A percentile compares a stretch with the other conserved stretches of the same genome.
Evolutionary conservation across 2,797 vertebrate species (phyloP).

Genomic region (Anisognathus igniventris): DNA sequence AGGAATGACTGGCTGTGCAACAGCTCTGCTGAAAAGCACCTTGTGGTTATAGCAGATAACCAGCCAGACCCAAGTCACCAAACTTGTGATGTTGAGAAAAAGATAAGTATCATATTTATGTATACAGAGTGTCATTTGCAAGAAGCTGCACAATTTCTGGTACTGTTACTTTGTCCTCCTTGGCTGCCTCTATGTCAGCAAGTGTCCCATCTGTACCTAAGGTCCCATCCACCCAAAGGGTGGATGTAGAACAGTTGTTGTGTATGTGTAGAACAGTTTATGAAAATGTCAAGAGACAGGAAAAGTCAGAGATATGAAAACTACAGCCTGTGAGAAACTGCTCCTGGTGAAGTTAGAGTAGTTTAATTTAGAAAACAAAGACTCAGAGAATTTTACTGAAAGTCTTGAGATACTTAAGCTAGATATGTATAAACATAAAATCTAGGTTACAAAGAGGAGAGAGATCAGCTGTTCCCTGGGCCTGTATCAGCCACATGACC

Average conservation of each 20-base stretch:
- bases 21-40: neutral
- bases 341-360: accelerated
- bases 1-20: neutral
- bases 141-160: neutral
- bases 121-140: neutral
- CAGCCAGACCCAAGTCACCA: neutral
- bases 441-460: neutral
- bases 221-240: neutral
- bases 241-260: neutral
- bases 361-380: neutral
- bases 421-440: neutral
- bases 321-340: neutral
- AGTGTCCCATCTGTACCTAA: neutral
- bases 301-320: neutral
- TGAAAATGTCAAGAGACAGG: neutral
- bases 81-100: neutral
- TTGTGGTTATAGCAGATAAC: neutral
- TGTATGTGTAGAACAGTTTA: neutral
- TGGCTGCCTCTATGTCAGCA: neutral
- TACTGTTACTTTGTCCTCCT: neutral
- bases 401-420: neutral
- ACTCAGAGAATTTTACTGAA: neutral
- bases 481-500: neutral
- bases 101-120: neutral
- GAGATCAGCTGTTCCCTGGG: neutral